Base-by-base conservation (phyloP, 2,797 vertebrate genomes). In the Sebastes hubbsi region DNA sequence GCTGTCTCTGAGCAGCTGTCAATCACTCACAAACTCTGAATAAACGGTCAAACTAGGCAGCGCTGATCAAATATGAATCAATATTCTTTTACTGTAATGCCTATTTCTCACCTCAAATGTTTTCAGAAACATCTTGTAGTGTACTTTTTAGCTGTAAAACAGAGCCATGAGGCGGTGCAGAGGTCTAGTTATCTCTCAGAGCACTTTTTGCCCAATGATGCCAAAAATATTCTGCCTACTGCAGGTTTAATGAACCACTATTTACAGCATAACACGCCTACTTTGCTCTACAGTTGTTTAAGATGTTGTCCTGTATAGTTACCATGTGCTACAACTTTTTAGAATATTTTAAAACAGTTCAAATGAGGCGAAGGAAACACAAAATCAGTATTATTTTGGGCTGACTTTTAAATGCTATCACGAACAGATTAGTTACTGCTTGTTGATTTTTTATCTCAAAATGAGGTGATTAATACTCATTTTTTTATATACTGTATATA, bases 251-350 rank as follows among this genome's bases (percentile, higher is more conserved):
- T 18, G 62, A 58, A 60, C 20, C 24, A 25, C 25, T 27, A 67
- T 64, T 76, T 58, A 30, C 30, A 56, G 36, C 63, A 78, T n/a
- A 67, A 8, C 42, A 11, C 11, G 25, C 60, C 46, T 25, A 52
- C 55, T 81, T 77, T 71, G 7, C 60, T 69, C n/a, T 60, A 56
- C 9, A 65, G 36, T 6, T 38, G 36, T 38, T 38, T 5, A 38
- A 38, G 70, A 68, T 80, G 25, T 67, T 18, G 25, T 80, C 8
- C 8, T 30, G 30, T 22, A 18, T n/a, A 62, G 52, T 8, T 72
- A 46, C 12, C 13, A 13, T 8, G 30, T 61, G 42, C 22, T 36
- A n/a, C 29, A 55, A 63, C 29, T 34, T 83, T 73, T 61, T 14
- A 10, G 22, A 66, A 54, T 64, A 22, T 30, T 34, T 42, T 24